A percentile compares a stretch with the other conserved stretches of the same genome.
phyloP scores from a whole-genome alignment of 2,888 invertebrate genomes.

The Steromphala cineraria region DNA sequence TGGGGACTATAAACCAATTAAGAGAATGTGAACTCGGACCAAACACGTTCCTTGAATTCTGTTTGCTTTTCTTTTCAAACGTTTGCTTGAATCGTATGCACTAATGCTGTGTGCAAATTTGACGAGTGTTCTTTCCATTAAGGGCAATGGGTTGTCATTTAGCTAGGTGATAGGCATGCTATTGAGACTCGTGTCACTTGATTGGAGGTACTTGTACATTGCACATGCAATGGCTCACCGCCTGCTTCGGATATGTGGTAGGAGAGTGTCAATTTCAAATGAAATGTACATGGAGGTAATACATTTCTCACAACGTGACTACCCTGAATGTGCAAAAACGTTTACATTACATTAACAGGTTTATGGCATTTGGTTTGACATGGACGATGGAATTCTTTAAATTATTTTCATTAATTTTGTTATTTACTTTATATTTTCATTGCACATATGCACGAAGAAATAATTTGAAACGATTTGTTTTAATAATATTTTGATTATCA shows the following conservation, averaged over 20 bases:
- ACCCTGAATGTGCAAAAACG: too few species aligned
- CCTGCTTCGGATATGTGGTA: not conserved
- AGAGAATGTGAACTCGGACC: not conserved
- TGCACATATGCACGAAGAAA: too few species aligned
- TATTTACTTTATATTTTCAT: too few species aligned
- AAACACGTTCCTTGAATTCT: slow-evolving; percentile 6
- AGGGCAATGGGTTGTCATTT: slow-evolving; percentile 7
- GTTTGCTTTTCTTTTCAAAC: slow-evolving; percentile 7
- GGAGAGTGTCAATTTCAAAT: not conserved
- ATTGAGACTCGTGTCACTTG: slow-evolving; percentile 7
- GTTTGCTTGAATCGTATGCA: not conserved
- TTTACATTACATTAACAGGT: too few species aligned
- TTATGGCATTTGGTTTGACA: too few species aligned
- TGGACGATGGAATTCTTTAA: too few species aligned
- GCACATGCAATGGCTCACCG: not conserved
- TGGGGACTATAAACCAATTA: slow-evolving; percentile 12
- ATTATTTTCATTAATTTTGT: too few species aligned
- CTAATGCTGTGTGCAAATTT: slow-evolving; percentile 20
- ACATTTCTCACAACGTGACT: not conserved
- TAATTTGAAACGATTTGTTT: too few species aligned
- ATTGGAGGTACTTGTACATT: not conserved
- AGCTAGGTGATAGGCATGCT: not conserved
- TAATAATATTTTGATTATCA: not conserved
- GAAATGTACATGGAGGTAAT: not conserved
- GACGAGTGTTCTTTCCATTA: not conserved